Evolutionary conservation across 2,888 invertebrate genomes (phyloP), one percentile per base, ranked within the genome.

Genomic region (Hydraecia micacea): DNA sequence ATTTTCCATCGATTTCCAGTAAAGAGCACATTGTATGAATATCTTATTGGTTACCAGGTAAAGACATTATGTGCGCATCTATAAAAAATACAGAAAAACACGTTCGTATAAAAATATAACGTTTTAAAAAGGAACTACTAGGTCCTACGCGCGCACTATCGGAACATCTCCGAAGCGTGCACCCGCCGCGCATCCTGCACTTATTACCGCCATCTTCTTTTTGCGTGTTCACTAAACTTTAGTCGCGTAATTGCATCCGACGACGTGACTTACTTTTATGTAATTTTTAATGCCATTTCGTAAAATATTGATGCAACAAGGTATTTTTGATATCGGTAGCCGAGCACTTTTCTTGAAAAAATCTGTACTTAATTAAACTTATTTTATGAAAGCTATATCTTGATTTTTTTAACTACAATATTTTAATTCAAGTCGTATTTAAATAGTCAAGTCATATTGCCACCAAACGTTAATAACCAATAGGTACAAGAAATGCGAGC

Each of bases 241-340:
- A 79, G 75, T 85, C 73, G 39, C 87, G 77, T 88, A 85, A 87
- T 87, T 88, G 71, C 76, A 78, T 77, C 77, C 62, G 68, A 78
- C 75, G 72, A 86, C 88, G 75, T 77, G 83, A 68, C 80, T 84
- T 81, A 80, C 79, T 83, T 83, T 83, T 71, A 79, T 73, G 46
- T 73, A 78, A 73, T 75, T 75, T 80, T 78, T 65, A 67, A 75
- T 58, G 36, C 49, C 28, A 32, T 11, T 73, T 39, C 58, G 55
- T 70, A 70, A 75, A 79, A 73, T 79, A 75, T 73, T 32, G 75
- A 70, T 67, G 66, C 36, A 73, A 71, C 28, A 62, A 65, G 49
- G 21, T 71, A 81, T 70, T 79, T 60, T 46, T 39, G 62, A 86
- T 73, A 84, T 66, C 55, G 42, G 2, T 2, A 2, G 11, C 0